phyloP scores from a whole-genome alignment of 2,888 invertebrate genomes.

The Apoda limacodes region DNA sequence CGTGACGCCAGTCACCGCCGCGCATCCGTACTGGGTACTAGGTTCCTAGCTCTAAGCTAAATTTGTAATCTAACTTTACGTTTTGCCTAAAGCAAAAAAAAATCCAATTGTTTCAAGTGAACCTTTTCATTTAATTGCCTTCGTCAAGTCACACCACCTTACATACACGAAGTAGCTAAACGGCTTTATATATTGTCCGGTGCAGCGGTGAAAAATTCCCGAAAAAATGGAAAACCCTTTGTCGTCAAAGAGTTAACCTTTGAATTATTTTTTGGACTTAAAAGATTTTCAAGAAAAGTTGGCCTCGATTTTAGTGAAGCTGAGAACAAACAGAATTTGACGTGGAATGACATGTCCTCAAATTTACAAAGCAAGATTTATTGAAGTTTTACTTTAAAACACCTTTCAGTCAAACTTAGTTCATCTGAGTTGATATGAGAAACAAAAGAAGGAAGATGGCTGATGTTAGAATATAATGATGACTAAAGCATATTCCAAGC shows the following conservation, averaged over 20 bases:
- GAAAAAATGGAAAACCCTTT: conserved; percentile 20
- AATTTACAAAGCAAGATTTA: conserved; percentile 3
- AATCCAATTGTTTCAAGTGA: too few species aligned
- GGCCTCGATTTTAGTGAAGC: conserved; percentile 11
- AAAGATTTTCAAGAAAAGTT: conserved; percentile 13
- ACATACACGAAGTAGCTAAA: too few species aligned
- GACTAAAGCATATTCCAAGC: background rate
- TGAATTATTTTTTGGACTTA: conserved; percentile 19
- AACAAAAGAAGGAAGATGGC: conserved; percentile 3
- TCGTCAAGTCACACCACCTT: too few species aligned
- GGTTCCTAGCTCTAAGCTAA: too few species aligned
- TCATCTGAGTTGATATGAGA: background rate
- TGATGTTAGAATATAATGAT: background rate
- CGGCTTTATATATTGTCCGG: too few species aligned
- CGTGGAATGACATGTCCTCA: conserved; percentile 9
- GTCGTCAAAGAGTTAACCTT: conserved; percentile 16
- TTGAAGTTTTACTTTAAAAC: conserved; percentile 5
- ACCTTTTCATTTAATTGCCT: too few species aligned
- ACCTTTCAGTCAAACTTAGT: background rate
- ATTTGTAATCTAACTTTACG: too few species aligned
- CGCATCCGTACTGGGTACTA: too few species aligned
- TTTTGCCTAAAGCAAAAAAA: too few species aligned
- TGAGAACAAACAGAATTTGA: background rate
- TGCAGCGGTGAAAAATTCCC: conserved; percentile 17
- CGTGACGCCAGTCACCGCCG: too few species aligned